Evolutionary conservation across 1,140 invertebrate genomes (phyloP).

Genomic region (Dolichoris vasculosae): DNA sequence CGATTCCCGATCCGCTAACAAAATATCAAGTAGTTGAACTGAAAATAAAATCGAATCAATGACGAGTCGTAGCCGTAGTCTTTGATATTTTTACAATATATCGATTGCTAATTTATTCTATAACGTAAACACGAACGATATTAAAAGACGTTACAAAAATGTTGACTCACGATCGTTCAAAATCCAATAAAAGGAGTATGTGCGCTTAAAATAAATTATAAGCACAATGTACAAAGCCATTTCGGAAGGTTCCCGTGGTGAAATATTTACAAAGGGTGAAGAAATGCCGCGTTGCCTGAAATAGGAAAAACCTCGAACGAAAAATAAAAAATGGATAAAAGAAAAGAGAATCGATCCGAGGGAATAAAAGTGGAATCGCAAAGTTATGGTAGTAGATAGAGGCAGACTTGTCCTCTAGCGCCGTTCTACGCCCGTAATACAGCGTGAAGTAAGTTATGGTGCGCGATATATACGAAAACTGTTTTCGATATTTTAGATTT

Average conservation of each 20-base stretch:
- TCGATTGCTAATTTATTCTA: conserved; percentile 32
- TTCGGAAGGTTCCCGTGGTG: background rate
- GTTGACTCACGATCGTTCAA: conserved; percentile 7
- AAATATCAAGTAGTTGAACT: background rate
- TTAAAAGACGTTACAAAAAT: background rate
- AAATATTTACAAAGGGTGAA: conserved; percentile 50
- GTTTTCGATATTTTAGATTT: conserved; percentile 53
- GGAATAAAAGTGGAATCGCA: conserved; percentile 22
- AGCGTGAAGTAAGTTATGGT: conserved; percentile 48
- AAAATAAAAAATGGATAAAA: background rate
- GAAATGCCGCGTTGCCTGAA: conserved; percentile 24
- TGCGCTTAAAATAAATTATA: conserved; percentile 39
- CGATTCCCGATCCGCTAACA: background rate
- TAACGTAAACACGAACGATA: background rate
- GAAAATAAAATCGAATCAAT: background rate
- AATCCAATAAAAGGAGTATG: background rate
- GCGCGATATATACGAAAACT: conserved; percentile 47
- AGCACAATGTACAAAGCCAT: conserved; percentile 22
- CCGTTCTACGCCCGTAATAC: conserved; percentile 20
- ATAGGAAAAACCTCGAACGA: conserved; percentile 15
- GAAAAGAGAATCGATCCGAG: conserved; percentile 25
- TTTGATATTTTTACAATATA: conserved; percentile 30
- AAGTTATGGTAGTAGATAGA: conserved; percentile 45
- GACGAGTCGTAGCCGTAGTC: background rate
- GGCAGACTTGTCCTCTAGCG: conserved; percentile 27